Conservation (phyloP, 2,113 vertebrate genomes). For the Hippocampus mohnikei region DNA sequence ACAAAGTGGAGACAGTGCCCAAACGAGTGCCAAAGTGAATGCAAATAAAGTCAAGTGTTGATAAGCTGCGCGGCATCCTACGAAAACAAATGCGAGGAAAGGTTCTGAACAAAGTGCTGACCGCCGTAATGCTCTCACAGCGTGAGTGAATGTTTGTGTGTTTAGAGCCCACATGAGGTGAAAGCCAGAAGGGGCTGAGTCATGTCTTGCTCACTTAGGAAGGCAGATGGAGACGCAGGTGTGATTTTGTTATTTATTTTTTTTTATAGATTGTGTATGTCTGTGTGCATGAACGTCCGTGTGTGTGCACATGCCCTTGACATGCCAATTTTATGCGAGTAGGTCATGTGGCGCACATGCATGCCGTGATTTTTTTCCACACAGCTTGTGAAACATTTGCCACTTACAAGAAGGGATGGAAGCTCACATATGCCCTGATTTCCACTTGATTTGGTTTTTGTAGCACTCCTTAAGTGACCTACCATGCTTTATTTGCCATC, state of each 20-base stretch:
- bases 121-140: conserved; percentile 20
- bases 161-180: conserved; percentile 48
- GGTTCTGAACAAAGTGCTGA: conserved; percentile 35
- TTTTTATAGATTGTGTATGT: conserved; percentile 8
- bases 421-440: neutral
- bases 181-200: conserved; percentile 55
- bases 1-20: conserved; percentile 15
- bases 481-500: neutral
- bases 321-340: conserved; percentile 17
- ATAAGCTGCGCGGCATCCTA: conserved; percentile 25
- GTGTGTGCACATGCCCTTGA: conserved; percentile 1
- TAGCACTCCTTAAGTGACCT: neutral
- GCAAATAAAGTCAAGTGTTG: conserved; percentile 16
- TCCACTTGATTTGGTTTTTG: neutral
- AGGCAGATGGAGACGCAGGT: conserved; percentile 66
- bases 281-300: conserved; percentile 16
- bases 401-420: neutral
- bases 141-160: conserved; percentile 25
- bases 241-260: conserved; percentile 11
- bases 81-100: conserved; percentile 46
- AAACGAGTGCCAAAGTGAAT: conserved; percentile 23
- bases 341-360: neutral
- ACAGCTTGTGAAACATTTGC: conserved; percentile 2
- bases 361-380: neutral
- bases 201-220: conserved; percentile 53